Evolutionary conservation across 2,113 vertebrate genomes (phyloP), one percentile per base, ranked within the genome.

Genomic region (Salminus brasiliensis): DNA sequence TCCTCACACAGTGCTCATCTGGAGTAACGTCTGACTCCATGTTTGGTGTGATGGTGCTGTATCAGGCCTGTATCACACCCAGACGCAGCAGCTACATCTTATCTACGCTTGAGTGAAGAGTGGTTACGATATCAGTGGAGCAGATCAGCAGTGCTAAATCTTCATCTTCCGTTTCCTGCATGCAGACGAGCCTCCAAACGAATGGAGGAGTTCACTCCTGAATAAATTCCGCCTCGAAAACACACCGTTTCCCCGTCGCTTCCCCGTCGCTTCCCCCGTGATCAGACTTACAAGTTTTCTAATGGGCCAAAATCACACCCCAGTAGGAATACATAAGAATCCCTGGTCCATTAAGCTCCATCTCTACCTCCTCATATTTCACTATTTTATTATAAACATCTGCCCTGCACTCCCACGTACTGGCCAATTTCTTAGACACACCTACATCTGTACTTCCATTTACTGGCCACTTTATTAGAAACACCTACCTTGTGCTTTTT

Each of bases 101-200:
- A 8, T 27, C n/a, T 9, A n/a, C 21, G 27, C 11, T 4, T 29
- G 55, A 47, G 53, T 43, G 39, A 43, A n/a, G 63, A 72, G 59
- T 79, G 85, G 75, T 78, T 10, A 57, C 53, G 70, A 78, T 74
- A 74, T 87, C 67, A 69, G 76, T 73, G 69, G 30, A 79, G 63
- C 36, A 73, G 74, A 79, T 88, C 80, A 70, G 18, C 52, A 21
- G 27, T 57, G 43, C 52, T 79, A 80, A 85, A 83, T 81, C 69
- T 75, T 4, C 27, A 52, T 67, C 53, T 59, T 39, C 23, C 8
- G 63, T 23, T 49, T 65, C 2, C 57, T 60, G 62, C 68, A 49
- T 83, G 76, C 79, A 88, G 81, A 82, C 78, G 25, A 73, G 84
- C 83, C 74, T 66, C 39, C 8, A 11, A 11, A 72, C 57, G 68